Conservation (phyloP, 2,797 vertebrate genomes). For the Chelidonichthys spinosus region DNA sequence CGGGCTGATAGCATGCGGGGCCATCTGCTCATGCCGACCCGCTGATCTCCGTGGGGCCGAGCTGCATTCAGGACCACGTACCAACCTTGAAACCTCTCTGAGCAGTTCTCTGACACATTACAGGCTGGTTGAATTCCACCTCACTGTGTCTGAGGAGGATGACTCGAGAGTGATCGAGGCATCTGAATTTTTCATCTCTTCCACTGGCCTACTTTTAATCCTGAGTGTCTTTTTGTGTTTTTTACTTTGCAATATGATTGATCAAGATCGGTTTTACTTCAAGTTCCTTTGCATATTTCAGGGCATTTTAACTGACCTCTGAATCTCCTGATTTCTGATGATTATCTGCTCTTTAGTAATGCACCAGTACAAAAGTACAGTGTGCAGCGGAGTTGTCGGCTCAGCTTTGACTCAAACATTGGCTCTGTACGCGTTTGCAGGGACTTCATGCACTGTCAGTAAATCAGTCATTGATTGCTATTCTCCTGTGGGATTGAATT, state of each 20-base stretch:
- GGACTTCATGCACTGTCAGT: conserved; percentile 38
- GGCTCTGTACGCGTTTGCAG: conserved; percentile 1
- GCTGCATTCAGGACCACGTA: conserved; percentile 35
- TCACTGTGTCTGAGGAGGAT: conserved; percentile 13
- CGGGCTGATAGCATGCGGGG: conserved; percentile 26
- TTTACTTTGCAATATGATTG: conserved; percentile 8
- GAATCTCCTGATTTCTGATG: not conserved
- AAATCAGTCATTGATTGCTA: conserved; percentile 54
- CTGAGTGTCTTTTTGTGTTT: conserved; percentile 19
- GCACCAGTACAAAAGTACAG: not conserved
- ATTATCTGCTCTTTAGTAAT: not conserved
- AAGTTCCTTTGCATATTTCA: not conserved
- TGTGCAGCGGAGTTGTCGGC: conserved; percentile 1
- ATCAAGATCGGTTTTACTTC: not conserved
- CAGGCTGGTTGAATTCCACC: conserved; percentile 15
- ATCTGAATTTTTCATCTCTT: conserved; percentile 42
- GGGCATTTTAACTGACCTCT: not conserved
- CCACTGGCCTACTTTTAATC: conserved; percentile 23
- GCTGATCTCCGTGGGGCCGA: conserved; percentile 44
- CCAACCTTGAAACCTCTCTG: conserved; percentile 27
- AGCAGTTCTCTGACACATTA: conserved; percentile 26
- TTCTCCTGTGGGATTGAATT: conserved; percentile 38
- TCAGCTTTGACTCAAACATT: not conserved
- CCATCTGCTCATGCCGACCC: conserved; percentile 66
- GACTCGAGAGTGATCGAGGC: conserved; percentile 19